Conservation (phyloP, 2,888 invertebrate species). For the Netelia melanura region DNA sequence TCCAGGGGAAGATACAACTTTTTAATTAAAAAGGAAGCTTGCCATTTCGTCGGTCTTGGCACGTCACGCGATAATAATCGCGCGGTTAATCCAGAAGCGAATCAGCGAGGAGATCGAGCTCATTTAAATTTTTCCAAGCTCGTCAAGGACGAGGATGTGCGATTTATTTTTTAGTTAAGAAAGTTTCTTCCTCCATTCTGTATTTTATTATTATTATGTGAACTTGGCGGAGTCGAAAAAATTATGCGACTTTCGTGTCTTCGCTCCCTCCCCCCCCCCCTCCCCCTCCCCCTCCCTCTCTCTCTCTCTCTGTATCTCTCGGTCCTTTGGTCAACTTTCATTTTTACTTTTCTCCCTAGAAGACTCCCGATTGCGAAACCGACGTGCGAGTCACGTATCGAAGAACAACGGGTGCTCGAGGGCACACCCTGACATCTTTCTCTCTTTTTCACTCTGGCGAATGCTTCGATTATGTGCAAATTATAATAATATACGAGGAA, state of each 20-base stretch:
- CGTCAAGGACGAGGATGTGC: not conserved
- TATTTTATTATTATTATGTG: not conserved
- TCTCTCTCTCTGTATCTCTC: not conserved
- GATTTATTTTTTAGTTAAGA: not conserved
- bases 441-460: not conserved
- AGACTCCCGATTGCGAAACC: not conserved
- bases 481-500: slow-evolving; percentile 39
- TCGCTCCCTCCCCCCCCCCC: not conserved
- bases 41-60: not conserved
- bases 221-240: not conserved
- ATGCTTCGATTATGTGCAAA: slow-evolving; percentile 65
- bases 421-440: not conserved
- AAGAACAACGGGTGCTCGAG: not conserved
- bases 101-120: not conserved
- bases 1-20: not conserved
- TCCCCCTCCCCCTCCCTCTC: not conserved
- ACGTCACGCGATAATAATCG: not conserved
- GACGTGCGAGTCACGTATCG: not conserved
- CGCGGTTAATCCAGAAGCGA: not conserved
- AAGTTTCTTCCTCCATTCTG: not conserved
- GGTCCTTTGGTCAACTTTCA: not conserved
- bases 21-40: not conserved
- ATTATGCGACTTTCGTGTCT: not conserved
- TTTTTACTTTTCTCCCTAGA: not conserved
- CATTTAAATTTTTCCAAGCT: not conserved